phyloP scores from a whole-genome alignment of 1,140 invertebrate genomes.

The Orius insidiosus region DNA sequence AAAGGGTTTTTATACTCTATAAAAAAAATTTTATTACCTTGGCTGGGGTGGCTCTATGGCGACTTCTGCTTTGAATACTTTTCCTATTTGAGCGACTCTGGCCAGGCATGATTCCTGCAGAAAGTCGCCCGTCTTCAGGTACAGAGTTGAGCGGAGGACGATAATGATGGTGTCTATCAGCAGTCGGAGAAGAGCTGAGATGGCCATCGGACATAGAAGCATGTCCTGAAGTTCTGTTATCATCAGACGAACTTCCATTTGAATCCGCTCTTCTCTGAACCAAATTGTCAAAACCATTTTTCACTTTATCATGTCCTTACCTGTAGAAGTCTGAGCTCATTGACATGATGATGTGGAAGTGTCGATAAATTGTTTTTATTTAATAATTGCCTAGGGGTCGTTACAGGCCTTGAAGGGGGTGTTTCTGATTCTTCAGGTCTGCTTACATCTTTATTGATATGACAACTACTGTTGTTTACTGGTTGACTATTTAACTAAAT shows the following conservation, averaged over 20 bases:
- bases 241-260: constrained; percentile 62
- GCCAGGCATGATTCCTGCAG: constrained; percentile 43
- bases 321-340: constrained; percentile 37
- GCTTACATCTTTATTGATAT: too few relatives aligned
- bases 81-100: constrained; percentile 31
- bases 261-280: constrained; percentile 55
- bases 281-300: constrained; percentile 13
- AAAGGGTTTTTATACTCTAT: constrained; percentile 7
- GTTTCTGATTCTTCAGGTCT: constrained; percentile 3
- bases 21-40: constrained; percentile 30
- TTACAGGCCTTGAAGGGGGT: not conserved
- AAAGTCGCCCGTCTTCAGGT: constrained; percentile 39
- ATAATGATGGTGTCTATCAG: constrained; percentile 33
- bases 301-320: constrained; percentile 26
- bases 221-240: constrained; percentile 73
- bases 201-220: constrained; percentile 77
- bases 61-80: constrained; percentile 35
- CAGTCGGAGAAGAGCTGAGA: constrained; percentile 43
- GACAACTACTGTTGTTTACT: too few relatives aligned
- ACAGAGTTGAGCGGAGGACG: constrained; percentile 40
- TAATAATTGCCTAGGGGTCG: too few relatives aligned
- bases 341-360: constrained; percentile 37
- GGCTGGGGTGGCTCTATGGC: constrained; percentile 45
- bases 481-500: not conserved
- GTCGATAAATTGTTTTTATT: not conserved